Conservation (phyloP, 2,113 vertebrate species). For the Bubalus kerabau region DNA sequence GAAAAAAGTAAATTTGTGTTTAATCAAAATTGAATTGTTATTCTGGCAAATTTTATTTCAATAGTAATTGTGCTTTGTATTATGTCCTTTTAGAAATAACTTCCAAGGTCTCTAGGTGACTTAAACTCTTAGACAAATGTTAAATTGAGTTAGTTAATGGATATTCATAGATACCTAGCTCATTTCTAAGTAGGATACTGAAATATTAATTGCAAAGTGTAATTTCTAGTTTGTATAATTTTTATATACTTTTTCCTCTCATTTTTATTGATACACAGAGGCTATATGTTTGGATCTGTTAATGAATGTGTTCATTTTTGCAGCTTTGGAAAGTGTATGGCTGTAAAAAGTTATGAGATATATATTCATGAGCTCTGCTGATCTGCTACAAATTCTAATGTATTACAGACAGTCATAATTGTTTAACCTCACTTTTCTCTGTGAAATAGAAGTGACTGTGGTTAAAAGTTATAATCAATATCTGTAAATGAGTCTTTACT, state of each 20-base stretch:
- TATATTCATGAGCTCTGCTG: not conserved
- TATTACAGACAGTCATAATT: not conserved
- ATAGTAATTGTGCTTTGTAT: not conserved
- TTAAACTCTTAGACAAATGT: not conserved
- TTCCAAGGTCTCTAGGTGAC: not conserved
- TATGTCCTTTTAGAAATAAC: not conserved
- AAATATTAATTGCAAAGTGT: not conserved
- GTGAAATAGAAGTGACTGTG: not conserved
- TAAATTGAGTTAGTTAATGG: not conserved
- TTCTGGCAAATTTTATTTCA: not conserved
- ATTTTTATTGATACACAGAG: not conserved
- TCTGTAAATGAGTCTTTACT: not conserved
- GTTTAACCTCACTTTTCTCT: not conserved
- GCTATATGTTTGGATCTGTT: not conserved
- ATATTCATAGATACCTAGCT: not conserved
- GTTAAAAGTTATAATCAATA: not conserved
- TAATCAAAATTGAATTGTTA: not conserved
- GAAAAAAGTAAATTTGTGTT: not conserved
- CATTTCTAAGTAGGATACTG: not conserved
- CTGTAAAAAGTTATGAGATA: not conserved
- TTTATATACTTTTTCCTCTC: not conserved
- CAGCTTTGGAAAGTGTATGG: not conserved
- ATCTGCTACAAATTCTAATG: not conserved
- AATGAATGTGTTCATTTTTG: not conserved
- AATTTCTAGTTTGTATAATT: not conserved